Conservation (phyloP, 2,888 invertebrate species). For the Melanostoma scalare region DNA sequence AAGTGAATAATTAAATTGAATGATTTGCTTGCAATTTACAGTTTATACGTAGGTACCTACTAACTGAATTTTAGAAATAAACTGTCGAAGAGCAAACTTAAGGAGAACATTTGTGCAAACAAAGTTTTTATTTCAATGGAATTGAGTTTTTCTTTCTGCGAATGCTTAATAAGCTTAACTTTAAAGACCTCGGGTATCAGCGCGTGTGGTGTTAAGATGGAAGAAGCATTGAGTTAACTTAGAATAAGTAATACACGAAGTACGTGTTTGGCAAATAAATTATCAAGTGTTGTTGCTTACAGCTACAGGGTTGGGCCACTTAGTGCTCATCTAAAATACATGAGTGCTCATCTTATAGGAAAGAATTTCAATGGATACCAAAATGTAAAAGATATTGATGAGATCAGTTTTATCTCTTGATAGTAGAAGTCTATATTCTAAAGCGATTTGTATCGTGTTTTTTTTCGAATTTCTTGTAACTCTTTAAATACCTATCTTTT, state of each 20-base stretch:
- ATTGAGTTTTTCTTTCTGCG: constrained; percentile 2
- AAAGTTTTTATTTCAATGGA: neutral
- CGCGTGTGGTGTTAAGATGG: neutral
- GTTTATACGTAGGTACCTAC: constrained; percentile 1
- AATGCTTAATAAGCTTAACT: constrained; percentile 12
- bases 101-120: constrained; percentile 11
- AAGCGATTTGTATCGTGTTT: no score
- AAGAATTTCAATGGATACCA: neutral
- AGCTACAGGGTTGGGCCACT: constrained; percentile 23
- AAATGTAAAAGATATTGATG: neutral
- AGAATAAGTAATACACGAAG: constrained; percentile 34
- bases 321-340: neutral
- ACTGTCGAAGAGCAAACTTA: neutral
- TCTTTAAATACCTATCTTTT: no score
- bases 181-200: constrained; percentile 1
- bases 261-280: constrained; percentile 39
- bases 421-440: no score
- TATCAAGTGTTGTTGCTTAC: constrained; percentile 10
- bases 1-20: constrained; percentile 30
- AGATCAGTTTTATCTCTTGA: no score
- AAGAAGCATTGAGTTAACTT: constrained; percentile 28
- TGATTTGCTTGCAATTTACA: constrained; percentile 1
- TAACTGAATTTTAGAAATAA: constrained; percentile 23
- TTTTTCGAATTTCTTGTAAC: no score
- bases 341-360: neutral